Base-by-base conservation (phyloP, 2,113 vertebrate genomes). In the Trachemys scripta region DNA sequence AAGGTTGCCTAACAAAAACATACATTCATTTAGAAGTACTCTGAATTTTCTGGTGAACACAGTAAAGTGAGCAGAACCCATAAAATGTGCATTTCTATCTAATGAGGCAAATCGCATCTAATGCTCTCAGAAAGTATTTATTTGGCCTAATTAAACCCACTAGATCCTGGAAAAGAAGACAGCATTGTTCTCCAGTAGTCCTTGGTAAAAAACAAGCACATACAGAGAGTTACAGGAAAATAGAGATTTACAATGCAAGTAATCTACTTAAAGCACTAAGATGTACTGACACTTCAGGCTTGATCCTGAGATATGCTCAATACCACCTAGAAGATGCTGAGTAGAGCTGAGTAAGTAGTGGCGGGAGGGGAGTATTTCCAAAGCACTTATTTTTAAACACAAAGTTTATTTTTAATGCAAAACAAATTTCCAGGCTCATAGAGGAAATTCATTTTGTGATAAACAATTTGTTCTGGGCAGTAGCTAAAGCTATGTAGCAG, bases 71-170 rank as follows among this genome's bases (percentile, higher is more conserved):
- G 20, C 85, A 89, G 95, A 93, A 81, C n/a, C 14, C 29, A 81
- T 50, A 93, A 45, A 93, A n/a, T 24, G 31, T 3, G 8, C 38
- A 62, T 54, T 93, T 91, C 79, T 7, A 8, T n/a, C 86, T 7
- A 92, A 42, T 22, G 29, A 95, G 29, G 14, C 47, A 88, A 88
- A 91, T 10, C 62, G 42, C 56, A 76, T 2, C 10, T 27, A 80
- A 80, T 25, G 8, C 31, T 76, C 29, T 69, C 82, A 84, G 31
- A 53, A 93, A 50, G 4, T 54, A 84, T 4, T 4, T 16, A 65
- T 81, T 90, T 84, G 9, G 27, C 57, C 84, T 80, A 89, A 90
- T 93, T 89, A 92, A 95, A 94, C 22, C 3, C n/a, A 85, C 24
- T 3, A 62, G 13, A 50, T 82, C 35, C n/a, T 75, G 17, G 84